A percentile compares a stretch with the other conserved stretches of the same genome.
Conservation (phyloP, 2,888 invertebrate species). For the Allophyes oxyacanthae region DNA sequence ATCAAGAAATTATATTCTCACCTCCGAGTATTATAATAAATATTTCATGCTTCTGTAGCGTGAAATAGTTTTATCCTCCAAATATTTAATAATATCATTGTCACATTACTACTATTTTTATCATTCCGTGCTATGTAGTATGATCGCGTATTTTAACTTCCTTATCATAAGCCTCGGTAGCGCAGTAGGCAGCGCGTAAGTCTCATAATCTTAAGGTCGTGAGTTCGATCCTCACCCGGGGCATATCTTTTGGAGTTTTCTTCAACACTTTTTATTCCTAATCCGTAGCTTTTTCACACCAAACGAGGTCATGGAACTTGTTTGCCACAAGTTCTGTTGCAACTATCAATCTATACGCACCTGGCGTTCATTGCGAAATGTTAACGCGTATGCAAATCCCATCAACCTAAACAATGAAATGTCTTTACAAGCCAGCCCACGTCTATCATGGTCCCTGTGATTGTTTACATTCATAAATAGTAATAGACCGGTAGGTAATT, state of each 20-base stretch:
- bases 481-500: slow-evolving; percentile 66
- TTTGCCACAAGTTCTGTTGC: slow-evolving; percentile 48
- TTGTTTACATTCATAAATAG: slow-evolving; percentile 70
- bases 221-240: slow-evolving; percentile 98
- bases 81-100: slow-evolving; percentile 1
- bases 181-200: slow-evolving; percentile 97
- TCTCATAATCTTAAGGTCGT: slow-evolving; percentile 98
- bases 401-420: slow-evolving; percentile 71
- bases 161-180: slow-evolving; percentile 90
- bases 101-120: neutral
- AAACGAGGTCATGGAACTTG: slow-evolving; percentile 39
- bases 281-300: slow-evolving; percentile 44
- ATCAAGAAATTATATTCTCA: slow-evolving; percentile 6
- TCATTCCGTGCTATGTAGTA: neutral
- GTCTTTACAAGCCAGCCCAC: slow-evolving; percentile 69
- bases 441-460: slow-evolving; percentile 63
- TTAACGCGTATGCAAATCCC: slow-evolving; percentile 69
- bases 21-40: no score
- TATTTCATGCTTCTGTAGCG: slow-evolving; percentile 4
- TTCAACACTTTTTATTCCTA: slow-evolving; percentile 22
- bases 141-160: slow-evolving; percentile 46
- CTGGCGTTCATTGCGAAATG: slow-evolving; percentile 64
- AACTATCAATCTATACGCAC: slow-evolving; percentile 58
- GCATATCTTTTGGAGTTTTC: slow-evolving; percentile 80
- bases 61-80: neutral